These are phyloP conservation scores for Camelus bactrianus DNA, from an alignment of 2,113 vertebrate species.

Conservation along the genomic window DNA sequence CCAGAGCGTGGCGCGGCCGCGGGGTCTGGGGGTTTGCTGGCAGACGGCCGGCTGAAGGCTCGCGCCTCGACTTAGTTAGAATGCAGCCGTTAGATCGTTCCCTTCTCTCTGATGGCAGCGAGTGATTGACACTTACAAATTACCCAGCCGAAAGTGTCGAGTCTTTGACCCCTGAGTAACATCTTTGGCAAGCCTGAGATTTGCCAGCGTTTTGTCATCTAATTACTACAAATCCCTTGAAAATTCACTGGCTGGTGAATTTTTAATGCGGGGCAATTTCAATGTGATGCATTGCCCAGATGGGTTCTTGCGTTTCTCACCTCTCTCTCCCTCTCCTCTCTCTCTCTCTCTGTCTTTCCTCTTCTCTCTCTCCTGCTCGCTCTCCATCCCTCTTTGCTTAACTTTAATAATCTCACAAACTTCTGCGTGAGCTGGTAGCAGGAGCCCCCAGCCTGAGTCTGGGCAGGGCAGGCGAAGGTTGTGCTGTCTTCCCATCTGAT, in stretches of 20 bases:
- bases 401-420: constrained; percentile 76
- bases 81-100: constrained; percentile 84
- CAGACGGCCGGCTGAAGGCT: constrained; percentile 58
- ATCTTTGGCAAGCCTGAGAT: constrained; percentile 95
- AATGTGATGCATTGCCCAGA: constrained; percentile 88
- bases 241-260: constrained; percentile 98
- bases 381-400: constrained; percentile 15
- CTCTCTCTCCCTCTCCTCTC: not conserved
- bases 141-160: constrained; percentile 97
- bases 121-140: constrained; percentile 99
- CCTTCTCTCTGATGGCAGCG: constrained; percentile 91
- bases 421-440: not conserved
- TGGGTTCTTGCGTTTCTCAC: constrained; percentile 81
- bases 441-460: not conserved
- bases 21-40: not conserved
- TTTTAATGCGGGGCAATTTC: constrained; percentile 96
- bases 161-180: constrained; percentile 98
- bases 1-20: fast-evolving
- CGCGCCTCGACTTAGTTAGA: constrained; percentile 83
- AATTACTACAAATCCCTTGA: constrained; percentile 99
- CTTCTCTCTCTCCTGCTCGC: not conserved
- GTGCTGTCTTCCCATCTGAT: not conserved
- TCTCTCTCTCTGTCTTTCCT: not conserved
- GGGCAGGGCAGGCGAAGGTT: not conserved
- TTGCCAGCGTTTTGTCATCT: constrained; percentile 99